These are phyloP conservation scores for Pollachius pollachius DNA, from an alignment of 2,113 vertebrate genomes.

Conservation along the genomic window DNA sequence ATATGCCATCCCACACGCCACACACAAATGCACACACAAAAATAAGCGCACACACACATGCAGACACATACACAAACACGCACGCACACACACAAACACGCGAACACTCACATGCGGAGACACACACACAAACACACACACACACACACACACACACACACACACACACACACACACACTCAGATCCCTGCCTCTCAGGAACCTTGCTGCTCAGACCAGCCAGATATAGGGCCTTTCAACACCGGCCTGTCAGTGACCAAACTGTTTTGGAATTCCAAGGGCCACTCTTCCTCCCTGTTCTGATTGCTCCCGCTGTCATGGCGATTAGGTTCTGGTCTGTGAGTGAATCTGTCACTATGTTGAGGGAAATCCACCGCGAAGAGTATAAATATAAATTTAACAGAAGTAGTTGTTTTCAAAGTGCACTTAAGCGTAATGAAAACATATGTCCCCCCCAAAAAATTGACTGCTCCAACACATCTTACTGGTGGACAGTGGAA, in stretches of 20 bases:
- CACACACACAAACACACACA: background rate
- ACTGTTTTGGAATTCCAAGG: slow-evolving; percentile 55
- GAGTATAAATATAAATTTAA: background rate
- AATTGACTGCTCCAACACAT: too few relatives aligned
- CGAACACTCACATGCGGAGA: too few relatives aligned
- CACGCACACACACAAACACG: background rate
- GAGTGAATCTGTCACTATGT: slow-evolving; percentile 38
- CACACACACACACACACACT: background rate
- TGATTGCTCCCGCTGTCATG: slow-evolving; percentile 34
- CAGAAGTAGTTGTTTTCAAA: too few relatives aligned
- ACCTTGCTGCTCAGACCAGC: slow-evolving; percentile 2
- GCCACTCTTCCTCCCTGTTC: slow-evolving; percentile 35
- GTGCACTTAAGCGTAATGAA: too few relatives aligned
- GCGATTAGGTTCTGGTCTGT: slow-evolving; percentile 34
- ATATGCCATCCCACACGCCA: background rate
- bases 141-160: background rate
- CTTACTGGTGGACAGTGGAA: too few relatives aligned
- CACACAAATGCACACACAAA: background rate
- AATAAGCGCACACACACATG: background rate
- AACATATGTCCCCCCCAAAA: too few relatives aligned
- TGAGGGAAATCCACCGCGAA: background rate
- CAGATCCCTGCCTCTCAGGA: background rate
- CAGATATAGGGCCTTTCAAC: slow-evolving; percentile 58
- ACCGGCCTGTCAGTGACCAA: slow-evolving; percentile 42
- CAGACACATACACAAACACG: background rate